phyloP scores from a whole-genome alignment of 1,140 invertebrate genomes.

The Megathymus violae region DNA sequence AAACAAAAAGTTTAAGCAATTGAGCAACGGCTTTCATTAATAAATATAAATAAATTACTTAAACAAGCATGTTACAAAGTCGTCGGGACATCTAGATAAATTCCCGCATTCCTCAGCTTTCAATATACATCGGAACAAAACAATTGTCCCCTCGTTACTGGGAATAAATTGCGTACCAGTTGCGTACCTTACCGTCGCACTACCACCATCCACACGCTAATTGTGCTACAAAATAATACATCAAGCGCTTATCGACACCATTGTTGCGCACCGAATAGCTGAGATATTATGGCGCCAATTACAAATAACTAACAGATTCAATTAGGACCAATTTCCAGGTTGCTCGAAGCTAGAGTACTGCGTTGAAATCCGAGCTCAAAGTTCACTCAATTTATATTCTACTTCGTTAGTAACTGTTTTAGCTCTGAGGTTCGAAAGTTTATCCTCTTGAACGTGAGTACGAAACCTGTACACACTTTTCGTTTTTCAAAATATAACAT shows the following conservation, averaged over 20 bases:
- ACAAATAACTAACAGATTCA: constrained; percentile 43
- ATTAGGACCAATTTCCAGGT: constrained; percentile 10
- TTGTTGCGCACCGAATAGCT: constrained; percentile 42
- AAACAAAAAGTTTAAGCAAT: too few species aligned
- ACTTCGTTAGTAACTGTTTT: too few species aligned
- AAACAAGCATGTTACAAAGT: background rate
- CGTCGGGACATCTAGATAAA: constrained; percentile 14
- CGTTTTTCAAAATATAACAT: too few species aligned
- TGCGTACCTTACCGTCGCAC: too few species aligned
- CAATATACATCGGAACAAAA: constrained; percentile 5
- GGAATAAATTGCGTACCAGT: constrained; percentile 40
- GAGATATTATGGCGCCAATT: constrained; percentile 53
- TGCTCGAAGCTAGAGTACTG: background rate
- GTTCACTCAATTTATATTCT: constrained; percentile 31
- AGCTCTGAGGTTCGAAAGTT: too few species aligned
- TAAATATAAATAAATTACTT: too few species aligned
- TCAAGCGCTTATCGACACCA: constrained; percentile 55
- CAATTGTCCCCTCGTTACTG: constrained; percentile 28
- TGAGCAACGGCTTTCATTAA: too few species aligned
- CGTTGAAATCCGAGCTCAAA: background rate
- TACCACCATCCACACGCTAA: constrained; percentile 51
- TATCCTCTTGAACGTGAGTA: too few species aligned
- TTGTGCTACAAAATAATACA: constrained; percentile 68
- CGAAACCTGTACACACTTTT: too few species aligned
- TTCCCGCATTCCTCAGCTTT: background rate